Evolutionary conservation across 2,888 invertebrate genomes (phyloP), one percentile per base, ranked within the genome.

Genomic region (Torymus texanus): DNA sequence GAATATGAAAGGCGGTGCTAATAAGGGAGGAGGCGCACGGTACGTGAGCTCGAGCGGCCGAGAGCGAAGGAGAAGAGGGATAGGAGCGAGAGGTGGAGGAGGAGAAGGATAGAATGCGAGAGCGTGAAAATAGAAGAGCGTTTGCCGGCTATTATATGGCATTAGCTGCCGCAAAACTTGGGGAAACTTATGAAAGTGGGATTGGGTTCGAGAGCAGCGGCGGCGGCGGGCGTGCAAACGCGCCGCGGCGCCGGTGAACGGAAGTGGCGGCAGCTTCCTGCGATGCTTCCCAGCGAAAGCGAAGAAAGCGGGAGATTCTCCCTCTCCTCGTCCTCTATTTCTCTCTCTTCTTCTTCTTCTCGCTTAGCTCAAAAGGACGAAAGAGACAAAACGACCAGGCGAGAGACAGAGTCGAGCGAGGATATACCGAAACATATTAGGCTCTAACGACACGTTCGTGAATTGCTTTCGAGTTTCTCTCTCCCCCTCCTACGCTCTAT

Each of bases 371-470:
- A 75, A 78, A 75, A 61, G 21, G 41, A n/a, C 56, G 68, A 67
- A 66, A 53, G 68, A 58, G 72, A 81, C 67, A 74, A 78, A 71
- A 80, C 78, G 71, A 65, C 41, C 41, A 8, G 41, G 41, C 41
- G 75, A 51, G 62, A 63, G 29, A 51, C 55, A 63, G 68, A 65
- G 71, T 13, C 10, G 67, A 16, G 65, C 21, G 56, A 16, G 82
- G 83, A 86, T 86, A 85, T 84, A 83, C 75, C 84, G 85, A 85
- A 87, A 88, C 87, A 84, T 88, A 88, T 88, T 88, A 88, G 86
- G 82, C 85, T 85, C 84, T 85, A 83, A 84, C 83, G 84, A 84
- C 87, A 85, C 86, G 86, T 87, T 82, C 85, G 82, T 82, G 85
- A 86, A 87, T 86, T 84, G 86, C 83, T 77, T 72, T 72, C 83